Evolutionary conservation across 1,140 invertebrate genomes (phyloP).

Genomic region (Conus ventricosus): DNA sequence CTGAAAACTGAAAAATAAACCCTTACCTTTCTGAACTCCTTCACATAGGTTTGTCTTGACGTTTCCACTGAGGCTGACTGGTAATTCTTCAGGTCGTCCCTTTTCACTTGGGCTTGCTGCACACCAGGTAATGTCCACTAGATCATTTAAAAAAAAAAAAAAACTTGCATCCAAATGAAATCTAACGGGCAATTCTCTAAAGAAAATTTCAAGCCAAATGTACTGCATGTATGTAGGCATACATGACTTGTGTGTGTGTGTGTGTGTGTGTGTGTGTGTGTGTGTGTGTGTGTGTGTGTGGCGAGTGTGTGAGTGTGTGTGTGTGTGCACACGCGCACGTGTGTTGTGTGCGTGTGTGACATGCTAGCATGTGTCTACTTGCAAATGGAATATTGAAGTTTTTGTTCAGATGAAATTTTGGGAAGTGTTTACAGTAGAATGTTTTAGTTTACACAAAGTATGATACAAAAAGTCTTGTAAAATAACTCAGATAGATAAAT

Average conservation of each 20-base stretch:
- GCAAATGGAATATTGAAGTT: no score
- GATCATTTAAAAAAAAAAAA: neutral
- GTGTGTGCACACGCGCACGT: no score
- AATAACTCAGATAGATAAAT: no score
- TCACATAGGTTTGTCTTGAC: conserved; percentile 77
- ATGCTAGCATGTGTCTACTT: no score
- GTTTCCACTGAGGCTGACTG: conserved; percentile 66
- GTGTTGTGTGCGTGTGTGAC: no score
- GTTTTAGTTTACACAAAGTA: no score
- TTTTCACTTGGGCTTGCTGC: conserved; percentile 40
- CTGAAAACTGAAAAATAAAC: neutral
- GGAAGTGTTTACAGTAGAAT: no score
- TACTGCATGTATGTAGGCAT: neutral
- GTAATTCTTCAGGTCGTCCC: conserved; percentile 30
- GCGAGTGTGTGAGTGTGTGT: no score
- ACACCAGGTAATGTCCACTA: conserved; percentile 15
- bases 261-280: no score
- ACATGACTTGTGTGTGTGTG: neutral
- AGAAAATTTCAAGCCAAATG: neutral
- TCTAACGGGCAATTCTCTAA: neutral
- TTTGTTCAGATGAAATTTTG: no score
- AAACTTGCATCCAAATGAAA: neutral
- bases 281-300: no score
- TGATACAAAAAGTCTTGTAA: no score
- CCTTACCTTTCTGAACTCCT: conserved; percentile 78